A percentile compares a stretch with the other conserved stretches of the same genome.
Conservation (phyloP, 2,888 invertebrate species). For the Drosophila eohydei region DNA sequence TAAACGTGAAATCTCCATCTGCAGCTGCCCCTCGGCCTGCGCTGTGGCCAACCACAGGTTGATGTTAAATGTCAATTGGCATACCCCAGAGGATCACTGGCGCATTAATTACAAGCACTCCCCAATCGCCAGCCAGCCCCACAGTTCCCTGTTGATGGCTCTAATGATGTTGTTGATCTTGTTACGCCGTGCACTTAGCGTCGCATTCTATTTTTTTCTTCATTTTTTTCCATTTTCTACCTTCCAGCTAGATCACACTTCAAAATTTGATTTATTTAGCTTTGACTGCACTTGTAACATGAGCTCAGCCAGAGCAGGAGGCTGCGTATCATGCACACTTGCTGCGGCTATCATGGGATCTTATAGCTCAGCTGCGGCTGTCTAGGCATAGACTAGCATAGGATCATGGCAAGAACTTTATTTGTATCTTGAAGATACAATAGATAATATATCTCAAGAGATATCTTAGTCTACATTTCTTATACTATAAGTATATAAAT, state of each 20-base stretch:
- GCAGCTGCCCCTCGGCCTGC: background rate
- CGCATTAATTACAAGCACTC: constrained; percentile 67
- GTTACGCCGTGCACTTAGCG: constrained; percentile 72
- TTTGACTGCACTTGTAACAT: constrained; percentile 73
- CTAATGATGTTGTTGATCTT: constrained; percentile 77
- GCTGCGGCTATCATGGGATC: constrained; percentile 1
- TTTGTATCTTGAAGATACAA: no score
- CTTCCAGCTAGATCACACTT: constrained; percentile 40
- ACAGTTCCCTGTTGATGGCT: constrained; percentile 45
- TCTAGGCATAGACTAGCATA: background rate
- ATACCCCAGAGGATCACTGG: constrained; percentile 75
- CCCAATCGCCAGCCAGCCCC: constrained; percentile 13
- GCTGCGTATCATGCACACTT: constrained; percentile 23
- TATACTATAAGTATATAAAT: no score
- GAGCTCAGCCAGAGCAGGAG: constrained; percentile 32
- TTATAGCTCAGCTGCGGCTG: no score
- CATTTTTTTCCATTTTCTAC: constrained; percentile 10
- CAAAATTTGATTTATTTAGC: constrained; percentile 71
- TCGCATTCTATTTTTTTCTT: constrained; percentile 30
- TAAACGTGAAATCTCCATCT: constrained; percentile 12
- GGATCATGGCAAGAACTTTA: no score
- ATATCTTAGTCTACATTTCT: no score
- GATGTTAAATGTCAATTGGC: constrained; percentile 81
- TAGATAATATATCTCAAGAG: no score
- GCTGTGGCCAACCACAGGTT: constrained; percentile 69